Percentiles rank a stretch among this genome's conserved stretches.
phyloP scores from a whole-genome alignment of 2,888 invertebrate genomes.

The Cotesia congregata region DNA sequence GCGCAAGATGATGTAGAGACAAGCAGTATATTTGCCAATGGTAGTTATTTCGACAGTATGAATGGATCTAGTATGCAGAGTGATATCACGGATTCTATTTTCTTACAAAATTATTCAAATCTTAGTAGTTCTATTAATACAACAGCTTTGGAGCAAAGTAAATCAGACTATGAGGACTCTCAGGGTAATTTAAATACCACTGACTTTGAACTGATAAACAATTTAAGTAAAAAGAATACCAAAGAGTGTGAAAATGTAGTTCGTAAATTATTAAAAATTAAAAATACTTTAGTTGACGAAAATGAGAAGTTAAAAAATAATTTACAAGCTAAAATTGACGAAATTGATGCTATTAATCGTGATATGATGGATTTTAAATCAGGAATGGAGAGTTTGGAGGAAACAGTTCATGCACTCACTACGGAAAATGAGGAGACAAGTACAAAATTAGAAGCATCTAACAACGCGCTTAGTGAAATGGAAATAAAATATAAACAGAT shows the following conservation, averaged over 20 bases:
- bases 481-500: constrained; percentile 50
- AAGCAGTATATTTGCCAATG: constrained; percentile 58
- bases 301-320: constrained; percentile 54
- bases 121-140: constrained; percentile 18
- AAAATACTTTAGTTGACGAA: constrained; percentile 53
- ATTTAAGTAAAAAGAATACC: constrained; percentile 39
- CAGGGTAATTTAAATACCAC: constrained; percentile 33
- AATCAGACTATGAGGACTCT: constrained; percentile 34
- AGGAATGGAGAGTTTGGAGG: constrained; percentile 56
- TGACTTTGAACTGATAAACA: constrained; percentile 38
- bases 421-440: constrained; percentile 61
- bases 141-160: constrained; percentile 12
- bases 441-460: constrained; percentile 55
- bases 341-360: constrained; percentile 59
- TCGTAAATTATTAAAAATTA: constrained; percentile 47
- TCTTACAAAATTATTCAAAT: constrained; percentile 24
- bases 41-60: constrained; percentile 58
- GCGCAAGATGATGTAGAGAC: constrained; percentile 49
- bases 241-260: constrained; percentile 43
- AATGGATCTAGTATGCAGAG: constrained; percentile 43
- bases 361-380: constrained; percentile 57
- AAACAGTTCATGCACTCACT: constrained; percentile 58
- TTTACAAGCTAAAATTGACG: constrained; percentile 55
- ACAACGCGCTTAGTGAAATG: constrained; percentile 46
- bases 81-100: constrained; percentile 40